A percentile compares a stretch with the other conserved stretches of the same genome.
Evolutionary conservation across 2,888 invertebrate genomes (phyloP).

Genomic region (Drosophila multiciliata): DNA sequence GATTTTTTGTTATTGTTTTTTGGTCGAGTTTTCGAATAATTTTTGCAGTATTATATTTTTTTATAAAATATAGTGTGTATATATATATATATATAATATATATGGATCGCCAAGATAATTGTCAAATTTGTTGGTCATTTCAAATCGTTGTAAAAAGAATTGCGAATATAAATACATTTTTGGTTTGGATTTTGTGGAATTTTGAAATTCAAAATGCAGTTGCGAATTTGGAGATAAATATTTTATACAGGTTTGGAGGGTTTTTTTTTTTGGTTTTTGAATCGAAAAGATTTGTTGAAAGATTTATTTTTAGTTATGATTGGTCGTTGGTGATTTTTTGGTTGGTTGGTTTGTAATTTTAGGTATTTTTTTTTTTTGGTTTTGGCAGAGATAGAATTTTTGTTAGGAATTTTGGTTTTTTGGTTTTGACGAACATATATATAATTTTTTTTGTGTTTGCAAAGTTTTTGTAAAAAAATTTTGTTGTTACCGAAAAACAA

Average conservation of each 20-base stretch:
- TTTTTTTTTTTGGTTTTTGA: slow-evolving; percentile 50
- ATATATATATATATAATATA: slow-evolving; percentile 75
- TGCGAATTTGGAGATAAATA: slow-evolving; percentile 58
- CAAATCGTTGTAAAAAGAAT: slow-evolving; percentile 45
- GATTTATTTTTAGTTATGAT: slow-evolving; percentile 48
- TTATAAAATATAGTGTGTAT: slow-evolving; percentile 56
- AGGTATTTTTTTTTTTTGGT: slow-evolving; percentile 47
- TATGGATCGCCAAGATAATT: slow-evolving; percentile 83
- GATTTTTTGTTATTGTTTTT: slow-evolving; percentile 49
- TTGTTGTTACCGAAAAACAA: slow-evolving; percentile 80
- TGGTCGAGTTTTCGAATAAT: slow-evolving; percentile 55
- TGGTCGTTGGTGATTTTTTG: slow-evolving; percentile 57
- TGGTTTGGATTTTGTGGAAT: slow-evolving; percentile 44
- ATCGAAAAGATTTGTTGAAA: slow-evolving; percentile 65
- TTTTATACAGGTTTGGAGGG: slow-evolving; percentile 42
- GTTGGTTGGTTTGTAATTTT: slow-evolving; percentile 59
- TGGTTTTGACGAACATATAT: slow-evolving; percentile 84
- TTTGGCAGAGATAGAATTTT: slow-evolving; percentile 62
- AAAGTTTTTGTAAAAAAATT: slow-evolving; percentile 69
- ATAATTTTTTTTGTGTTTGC: slow-evolving; percentile 81
- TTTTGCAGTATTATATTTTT: slow-evolving; percentile 53
- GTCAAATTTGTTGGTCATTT: slow-evolving; percentile 69
- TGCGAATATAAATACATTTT: slow-evolving; percentile 52
- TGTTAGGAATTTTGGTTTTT: slow-evolving; percentile 62
- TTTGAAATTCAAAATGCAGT: slow-evolving; percentile 56